Evolutionary conservation across 1,140 invertebrate species (phyloP), one percentile per base, ranked within the genome.

Genomic region (Vanessa tameamea): DNA sequence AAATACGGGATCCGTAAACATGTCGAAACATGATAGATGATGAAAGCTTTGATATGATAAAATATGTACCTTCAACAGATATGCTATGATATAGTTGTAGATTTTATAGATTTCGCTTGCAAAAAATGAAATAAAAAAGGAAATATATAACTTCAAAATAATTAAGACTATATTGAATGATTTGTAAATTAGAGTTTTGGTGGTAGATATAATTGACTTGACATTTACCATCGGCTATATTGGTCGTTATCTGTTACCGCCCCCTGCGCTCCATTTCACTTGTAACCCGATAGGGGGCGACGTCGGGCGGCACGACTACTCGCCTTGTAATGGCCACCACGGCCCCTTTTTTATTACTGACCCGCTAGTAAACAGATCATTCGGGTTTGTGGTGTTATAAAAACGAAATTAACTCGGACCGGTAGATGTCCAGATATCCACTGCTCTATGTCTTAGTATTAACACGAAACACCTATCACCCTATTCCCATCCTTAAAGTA

Each of bases 321-420:
- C 84, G 80, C 81, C 84, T 80, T 76, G 84, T 92, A 91, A 92
- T 92, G 83, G 88, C 88, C 83, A 87, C 88, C 86, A 86, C 90
- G 87, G 87, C 90, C 90, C 88, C 89, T 83, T 90, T 89, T 92
- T 92, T 92, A 92, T 91, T 91, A 92, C 90, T 92, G 85, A 90
- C 87, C 90, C 89, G 88, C 89, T 90, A 92, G 90, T 92, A 92
- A 90, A 92, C 90, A 92, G 90, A 92, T 92, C 90, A 91, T 92
- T 92, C 88, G 87, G 88, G 88, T 90, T 91, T 91, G 90, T 91
- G 89, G 87, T 90, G 90, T 90, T 91, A 91, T 92, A 92, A 92
- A 92, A 92, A 91, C 89, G 86, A 89, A 92, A 92, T 92, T 92
- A 92, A 91, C 87, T 89, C 82, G 78, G 84, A 81, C 85, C 85